phyloP scores from a whole-genome alignment of 2,113 vertebrate species.

The Thryonomys swinderianus region DNA sequence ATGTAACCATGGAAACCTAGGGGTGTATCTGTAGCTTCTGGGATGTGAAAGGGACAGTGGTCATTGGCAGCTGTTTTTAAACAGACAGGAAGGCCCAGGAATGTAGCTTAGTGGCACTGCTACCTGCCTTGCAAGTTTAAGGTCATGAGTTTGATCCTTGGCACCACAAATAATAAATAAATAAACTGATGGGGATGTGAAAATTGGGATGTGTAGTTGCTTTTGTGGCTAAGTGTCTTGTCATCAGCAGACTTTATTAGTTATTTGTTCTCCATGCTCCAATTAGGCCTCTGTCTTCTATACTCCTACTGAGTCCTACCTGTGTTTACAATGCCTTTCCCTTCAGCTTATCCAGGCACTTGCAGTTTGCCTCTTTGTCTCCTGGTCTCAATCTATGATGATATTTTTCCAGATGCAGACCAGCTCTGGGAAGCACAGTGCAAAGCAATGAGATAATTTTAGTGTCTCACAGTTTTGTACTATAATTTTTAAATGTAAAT shows the following conservation, averaged over 20 bases:
- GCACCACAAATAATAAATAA: no score
- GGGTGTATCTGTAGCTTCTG: not conserved
- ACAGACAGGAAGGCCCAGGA: not conserved
- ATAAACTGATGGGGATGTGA: not conserved
- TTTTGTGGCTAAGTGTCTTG: not conserved
- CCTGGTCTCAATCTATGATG: not conserved
- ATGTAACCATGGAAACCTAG: not conserved
- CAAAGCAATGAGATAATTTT: not conserved
- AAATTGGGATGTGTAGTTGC: not conserved
- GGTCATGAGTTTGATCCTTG: no score
- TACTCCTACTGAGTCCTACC: not conserved
- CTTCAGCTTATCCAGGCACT: not conserved
- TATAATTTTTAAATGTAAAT: not conserved
- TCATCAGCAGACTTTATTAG: not conserved
- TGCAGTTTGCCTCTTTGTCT: not conserved
- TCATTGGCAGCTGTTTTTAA: not conserved
- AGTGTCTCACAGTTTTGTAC: conserved; percentile 8
- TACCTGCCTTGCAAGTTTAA: no score
- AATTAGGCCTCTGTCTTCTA: not conserved
- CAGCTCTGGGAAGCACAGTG: not conserved
- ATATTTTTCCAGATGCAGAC: not conserved
- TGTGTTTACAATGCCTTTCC: not conserved
- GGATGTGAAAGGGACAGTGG: not conserved
- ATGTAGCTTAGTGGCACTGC: no score
- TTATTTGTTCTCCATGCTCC: not conserved